Conservation (phyloP, 1,140 invertebrate genomes). For the Radopholus similis region DNA sequence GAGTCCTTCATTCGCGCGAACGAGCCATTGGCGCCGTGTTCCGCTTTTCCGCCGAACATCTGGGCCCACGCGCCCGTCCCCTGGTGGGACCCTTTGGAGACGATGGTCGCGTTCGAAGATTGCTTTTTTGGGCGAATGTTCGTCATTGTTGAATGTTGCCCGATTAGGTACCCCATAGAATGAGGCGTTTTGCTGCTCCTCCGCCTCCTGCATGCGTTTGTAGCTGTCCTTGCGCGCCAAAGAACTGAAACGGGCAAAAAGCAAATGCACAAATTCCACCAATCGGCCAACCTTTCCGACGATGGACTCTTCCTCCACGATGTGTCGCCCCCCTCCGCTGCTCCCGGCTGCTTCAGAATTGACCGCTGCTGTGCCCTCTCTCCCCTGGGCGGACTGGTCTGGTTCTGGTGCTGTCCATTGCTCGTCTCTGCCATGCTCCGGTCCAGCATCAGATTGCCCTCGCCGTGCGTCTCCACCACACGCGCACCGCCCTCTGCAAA, state of each 20-base stretch:
- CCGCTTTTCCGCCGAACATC: conserved; percentile 3
- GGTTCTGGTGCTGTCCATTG: not conserved
- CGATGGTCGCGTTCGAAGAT: conserved; percentile 34
- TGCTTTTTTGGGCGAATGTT: conserved; percentile 11
- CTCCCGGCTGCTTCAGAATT: not conserved
- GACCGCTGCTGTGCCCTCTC: not conserved
- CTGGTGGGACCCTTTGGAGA: conserved; percentile 23
- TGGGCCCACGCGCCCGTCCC: conserved; percentile 8
- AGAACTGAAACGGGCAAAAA: conserved; percentile 48
- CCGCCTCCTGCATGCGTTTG: conserved; percentile 44
- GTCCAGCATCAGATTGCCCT: conserved; percentile 29
- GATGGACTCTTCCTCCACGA: conserved; percentile 3
- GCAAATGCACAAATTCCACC: not conserved
- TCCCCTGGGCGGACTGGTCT: not conserved
- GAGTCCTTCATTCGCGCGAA: conserved; percentile 5
- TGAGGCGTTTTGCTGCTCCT: conserved; percentile 9
- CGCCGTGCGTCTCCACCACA: conserved; percentile 53
- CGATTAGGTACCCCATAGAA: conserved; percentile 49
- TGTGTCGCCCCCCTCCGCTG: not conserved
- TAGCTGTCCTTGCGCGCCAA: conserved; percentile 57
- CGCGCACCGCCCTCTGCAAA: conserved; percentile 39
- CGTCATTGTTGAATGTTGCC: not conserved
- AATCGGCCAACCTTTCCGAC: conserved; percentile 5
- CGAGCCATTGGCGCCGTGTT: not conserved
- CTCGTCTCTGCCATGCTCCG: not conserved